Evolutionary conservation across 2,888 invertebrate species (phyloP).

Genomic region (Lochmaea capreae): DNA sequence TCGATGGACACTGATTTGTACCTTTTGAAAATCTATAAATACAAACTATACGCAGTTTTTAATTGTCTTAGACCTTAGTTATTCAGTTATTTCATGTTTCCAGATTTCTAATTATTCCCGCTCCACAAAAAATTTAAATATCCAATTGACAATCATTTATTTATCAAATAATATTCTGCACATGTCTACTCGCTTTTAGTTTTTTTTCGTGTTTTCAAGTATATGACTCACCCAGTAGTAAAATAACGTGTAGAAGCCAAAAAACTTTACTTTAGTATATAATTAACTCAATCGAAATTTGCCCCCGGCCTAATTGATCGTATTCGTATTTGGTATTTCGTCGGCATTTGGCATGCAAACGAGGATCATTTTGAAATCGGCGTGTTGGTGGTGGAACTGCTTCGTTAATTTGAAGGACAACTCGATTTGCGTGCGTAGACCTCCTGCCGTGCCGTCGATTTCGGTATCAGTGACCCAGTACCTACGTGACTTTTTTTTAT

Average conservation of each 20-base stretch:
- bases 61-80: too few relatives aligned
- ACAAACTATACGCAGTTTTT: too few relatives aligned
- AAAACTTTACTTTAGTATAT: neutral
- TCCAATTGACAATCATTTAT: too few relatives aligned
- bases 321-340: constrained; percentile 9
- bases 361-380: constrained; percentile 2
- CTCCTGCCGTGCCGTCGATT: constrained; percentile 3
- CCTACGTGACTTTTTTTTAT: constrained; percentile 7
- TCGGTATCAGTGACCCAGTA: constrained; percentile 30
- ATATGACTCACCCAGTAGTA: too few relatives aligned
- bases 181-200: too few relatives aligned
- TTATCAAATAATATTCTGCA: too few relatives aligned
- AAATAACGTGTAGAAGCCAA: neutral
- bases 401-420: constrained; percentile 13
- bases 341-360: constrained; percentile 13
- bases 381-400: constrained; percentile 7
- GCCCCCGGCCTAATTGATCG: constrained; percentile 2
- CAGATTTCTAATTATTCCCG: too few relatives aligned
- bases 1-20: too few relatives aligned
- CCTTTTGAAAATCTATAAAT: too few relatives aligned
- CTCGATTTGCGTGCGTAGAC: constrained; percentile 3
- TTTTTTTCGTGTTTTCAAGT: too few relatives aligned
- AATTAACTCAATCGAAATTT: neutral
- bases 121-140: too few relatives aligned
- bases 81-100: too few relatives aligned